Evolutionary conservation across 2,888 invertebrate species (phyloP).

Genomic region (Athalia circularis): DNA sequence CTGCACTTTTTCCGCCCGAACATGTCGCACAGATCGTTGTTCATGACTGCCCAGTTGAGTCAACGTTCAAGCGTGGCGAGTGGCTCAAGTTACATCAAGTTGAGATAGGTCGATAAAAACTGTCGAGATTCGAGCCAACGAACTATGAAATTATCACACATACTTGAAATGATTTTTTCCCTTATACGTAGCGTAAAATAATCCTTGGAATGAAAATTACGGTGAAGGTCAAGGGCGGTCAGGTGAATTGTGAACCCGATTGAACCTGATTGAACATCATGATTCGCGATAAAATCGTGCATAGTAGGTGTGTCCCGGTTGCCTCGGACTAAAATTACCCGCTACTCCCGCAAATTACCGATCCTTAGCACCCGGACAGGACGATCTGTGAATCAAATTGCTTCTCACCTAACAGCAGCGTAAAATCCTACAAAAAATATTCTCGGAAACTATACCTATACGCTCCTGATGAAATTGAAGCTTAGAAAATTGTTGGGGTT

Average conservation of each 20-base stretch:
- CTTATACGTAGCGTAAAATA: background rate
- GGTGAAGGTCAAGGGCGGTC: background rate
- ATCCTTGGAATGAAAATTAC: background rate
- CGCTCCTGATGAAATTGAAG: too few species aligned
- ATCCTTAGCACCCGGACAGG: background rate
- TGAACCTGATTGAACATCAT: conserved; percentile 28
- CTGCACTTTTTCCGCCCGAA: background rate
- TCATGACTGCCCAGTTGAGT: background rate
- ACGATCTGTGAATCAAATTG: conserved; percentile 36
- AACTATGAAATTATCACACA: too few species aligned
- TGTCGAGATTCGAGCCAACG: background rate
- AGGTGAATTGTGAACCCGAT: conserved; percentile 1
- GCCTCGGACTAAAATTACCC: conserved; percentile 27
- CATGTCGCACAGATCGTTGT: conserved; percentile 11
- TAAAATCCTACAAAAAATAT: background rate
- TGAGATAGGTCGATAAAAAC: conserved; percentile 12
- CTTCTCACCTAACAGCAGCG: conserved; percentile 22
- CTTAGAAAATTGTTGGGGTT: too few species aligned
- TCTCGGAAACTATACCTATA: background rate
- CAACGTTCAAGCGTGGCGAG: background rate
- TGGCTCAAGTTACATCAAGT: background rate
- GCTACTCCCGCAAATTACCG: conserved; percentile 26
- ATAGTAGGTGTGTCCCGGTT: conserved; percentile 15
- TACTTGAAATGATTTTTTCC: background rate
- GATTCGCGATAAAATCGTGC: conserved; percentile 29